Base-by-base conservation (phyloP, 2,888 invertebrate genomes). In the Nomada lathburiana region DNA sequence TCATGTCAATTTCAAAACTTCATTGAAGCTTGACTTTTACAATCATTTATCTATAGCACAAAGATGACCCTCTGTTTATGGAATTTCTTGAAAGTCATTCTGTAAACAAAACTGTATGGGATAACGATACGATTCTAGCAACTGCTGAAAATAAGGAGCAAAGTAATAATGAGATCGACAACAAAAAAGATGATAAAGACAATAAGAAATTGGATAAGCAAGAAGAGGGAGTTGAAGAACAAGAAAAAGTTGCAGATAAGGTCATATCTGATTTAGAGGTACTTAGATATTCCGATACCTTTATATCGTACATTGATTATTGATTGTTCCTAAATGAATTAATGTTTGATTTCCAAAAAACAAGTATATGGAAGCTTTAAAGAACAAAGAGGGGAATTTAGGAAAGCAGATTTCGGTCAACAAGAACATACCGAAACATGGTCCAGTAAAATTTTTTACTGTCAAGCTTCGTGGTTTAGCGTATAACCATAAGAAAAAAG, bases 81-180 rank as follows among this genome's bases (percentile, higher is more conserved):
- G 98, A 99, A 93, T 99, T 98, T 93, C 95, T 99, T 93, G 96
- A 97, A 94, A 96, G 96, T n/a, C 98, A 98, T 93, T 94, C 94
- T 36, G 84, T 85, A 13, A 83, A 82, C 20, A 92, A 91, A 90
- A 90, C 86, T 92, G 92, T 94, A 60, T 96, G 96, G 96, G 94
- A 93, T 26, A 95, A 96, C 91, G 96, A 96, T 89, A 92, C 93
- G 67, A 26, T 50, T 2, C 18, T 84, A 44, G 10, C 26, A 18
- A 2, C 23, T 13, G 91, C 81, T 87, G 68, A 87, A 90, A 73
- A 85, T 88, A 29, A 88, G 29, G 64, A 86, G 47, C 82, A 65
- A 20, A 87, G 89, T 89, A 94, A 95, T 5, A 94, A 94, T 71
- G 94, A 47, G 7, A 18, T 16, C 2, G 75, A 88, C 44, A 87